phyloP scores from a whole-genome alignment of 2,797 vertebrate species.

The Merluccius polli region DNA sequence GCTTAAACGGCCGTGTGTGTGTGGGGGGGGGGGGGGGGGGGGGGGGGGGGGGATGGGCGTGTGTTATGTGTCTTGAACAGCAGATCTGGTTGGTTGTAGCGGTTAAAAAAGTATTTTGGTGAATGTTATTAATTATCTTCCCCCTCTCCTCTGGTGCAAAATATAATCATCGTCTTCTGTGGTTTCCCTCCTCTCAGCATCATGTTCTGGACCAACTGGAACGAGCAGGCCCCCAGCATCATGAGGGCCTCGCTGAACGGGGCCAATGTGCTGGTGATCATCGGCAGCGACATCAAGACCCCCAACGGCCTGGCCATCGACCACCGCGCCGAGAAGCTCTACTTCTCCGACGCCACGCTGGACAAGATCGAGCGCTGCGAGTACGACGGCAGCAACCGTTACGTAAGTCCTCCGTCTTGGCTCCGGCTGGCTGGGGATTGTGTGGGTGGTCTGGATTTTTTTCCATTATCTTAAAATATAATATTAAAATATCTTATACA shows the following conservation, averaged over 20 bases:
- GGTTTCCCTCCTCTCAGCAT: conserved; percentile 67
- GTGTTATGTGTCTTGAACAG: too few relatives aligned
- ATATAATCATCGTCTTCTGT: conserved; percentile 16
- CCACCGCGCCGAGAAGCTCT: conserved; percentile 93
- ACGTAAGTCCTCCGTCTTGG: conserved; percentile 76
- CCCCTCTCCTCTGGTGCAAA: not conserved
- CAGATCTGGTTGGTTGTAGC: too few relatives aligned
- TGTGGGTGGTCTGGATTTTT: too few relatives aligned
- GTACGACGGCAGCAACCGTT: conserved; percentile 88
- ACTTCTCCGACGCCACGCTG: conserved; percentile 93
- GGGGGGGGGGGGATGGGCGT: too few relatives aligned
- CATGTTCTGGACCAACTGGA: conserved; percentile 99
- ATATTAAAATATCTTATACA: too few relatives aligned
- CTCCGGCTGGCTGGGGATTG: too few relatives aligned
- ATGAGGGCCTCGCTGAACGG: conserved; percentile 91
- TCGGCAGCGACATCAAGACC: conserved; percentile 91
- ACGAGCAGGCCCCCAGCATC: conserved; percentile 94
- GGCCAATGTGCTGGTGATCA: conserved; percentile 89
- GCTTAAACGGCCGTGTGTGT: too few relatives aligned
- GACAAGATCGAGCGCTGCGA: conserved; percentile 98
- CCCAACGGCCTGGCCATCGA: conserved; percentile 95
- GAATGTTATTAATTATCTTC: too few relatives aligned
- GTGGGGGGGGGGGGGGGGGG: too few relatives aligned
- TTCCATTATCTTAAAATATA: too few relatives aligned
- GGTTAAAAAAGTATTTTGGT: too few relatives aligned